Base-by-base conservation (phyloP, 2,888 invertebrate genomes). In the Lacanobia oleracea region DNA sequence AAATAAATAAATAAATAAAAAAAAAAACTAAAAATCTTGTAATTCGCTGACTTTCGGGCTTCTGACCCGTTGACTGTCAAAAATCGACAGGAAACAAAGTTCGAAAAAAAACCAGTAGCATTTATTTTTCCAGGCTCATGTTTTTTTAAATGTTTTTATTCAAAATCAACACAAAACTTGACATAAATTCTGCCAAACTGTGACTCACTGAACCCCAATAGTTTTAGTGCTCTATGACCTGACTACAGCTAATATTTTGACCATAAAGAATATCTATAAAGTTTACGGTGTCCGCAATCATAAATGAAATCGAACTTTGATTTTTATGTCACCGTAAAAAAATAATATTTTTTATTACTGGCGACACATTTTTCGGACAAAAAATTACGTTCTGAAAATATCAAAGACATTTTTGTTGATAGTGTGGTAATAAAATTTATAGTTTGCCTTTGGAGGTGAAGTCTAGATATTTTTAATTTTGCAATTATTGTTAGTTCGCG, bases 271-370 rank as follows among this genome's bases (percentile, higher is more conserved):
- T 75, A 63, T 72, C 59, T 62, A 77, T 88, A 84, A 87, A 84
- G 14, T 87, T 84, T 83, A 87, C 81, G 63, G 63, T 57, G 56
- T 73, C 74, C 77, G 74, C 80, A 80, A 83, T 78, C 77, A 77
- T 80, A 81, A 81, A 87, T 79, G 73, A 70, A 82, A 86, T 83
- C 72, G 72, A 86, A 83, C 70, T 82, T 64, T 66, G 77, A 84
- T 87, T 84, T 86, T 67, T 64, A 74, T 73, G 73, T 50, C 50
- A n/a, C 43, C 63, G 74, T 82, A 85, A 62, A 78, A 76, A 60
- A 76, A 63, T 62, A 79, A 68, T 65, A 21, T 76, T 75, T 81
- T 78, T 76, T 81, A 75, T 78, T 67, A 67, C 61, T 45, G 48
- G 21, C 50, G 61, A 75, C 72, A 72, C 61, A 62, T 77, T 69